Evolutionary conservation across 2,113 vertebrate species (phyloP).

Genomic region (Barnardius zonarius): DNA sequence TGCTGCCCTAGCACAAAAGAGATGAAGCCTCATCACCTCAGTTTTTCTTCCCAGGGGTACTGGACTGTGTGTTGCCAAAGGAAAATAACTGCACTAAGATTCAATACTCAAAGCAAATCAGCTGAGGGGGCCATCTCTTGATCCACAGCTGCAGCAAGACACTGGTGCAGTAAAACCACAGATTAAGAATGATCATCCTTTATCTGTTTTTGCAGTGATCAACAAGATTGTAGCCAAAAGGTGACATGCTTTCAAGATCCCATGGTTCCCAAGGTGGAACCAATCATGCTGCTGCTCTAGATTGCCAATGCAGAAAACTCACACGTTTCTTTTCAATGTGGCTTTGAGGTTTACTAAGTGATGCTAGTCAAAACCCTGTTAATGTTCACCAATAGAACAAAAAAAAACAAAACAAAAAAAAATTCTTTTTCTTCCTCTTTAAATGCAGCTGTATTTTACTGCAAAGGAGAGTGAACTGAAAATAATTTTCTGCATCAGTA

Average conservation of each 20-base stretch:
- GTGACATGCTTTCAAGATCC: neutral
- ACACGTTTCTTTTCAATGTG: neutral
- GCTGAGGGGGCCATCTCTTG: neutral
- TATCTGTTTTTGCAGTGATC: neutral
- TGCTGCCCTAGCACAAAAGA: neutral
- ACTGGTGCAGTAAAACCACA: constrained; percentile 3
- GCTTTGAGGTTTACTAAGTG: neutral
- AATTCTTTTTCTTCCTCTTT: neutral
- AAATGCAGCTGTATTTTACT: constrained; percentile 49
- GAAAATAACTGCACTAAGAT: neutral
- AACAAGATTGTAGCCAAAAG: constrained; percentile 20
- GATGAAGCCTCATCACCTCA: neutral
- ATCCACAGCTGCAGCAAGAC: constrained; percentile 23
- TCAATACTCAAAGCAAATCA: neutral
- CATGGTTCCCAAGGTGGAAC: neutral
- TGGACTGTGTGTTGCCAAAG: neutral
- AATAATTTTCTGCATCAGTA: constrained; percentile 62
- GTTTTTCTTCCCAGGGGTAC: neutral
- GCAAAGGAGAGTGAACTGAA: constrained; percentile 45
- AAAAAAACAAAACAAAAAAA: neutral
- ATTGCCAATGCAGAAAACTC: neutral
- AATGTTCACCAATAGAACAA: neutral
- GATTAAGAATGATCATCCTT: constrained; percentile 43
- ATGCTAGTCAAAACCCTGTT: neutral
- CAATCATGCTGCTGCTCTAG: neutral